A percentile compares a stretch with the other conserved stretches of the same genome.
Conservation (phyloP, 2,888 invertebrate genomes). For the Morpho deidamia region DNA sequence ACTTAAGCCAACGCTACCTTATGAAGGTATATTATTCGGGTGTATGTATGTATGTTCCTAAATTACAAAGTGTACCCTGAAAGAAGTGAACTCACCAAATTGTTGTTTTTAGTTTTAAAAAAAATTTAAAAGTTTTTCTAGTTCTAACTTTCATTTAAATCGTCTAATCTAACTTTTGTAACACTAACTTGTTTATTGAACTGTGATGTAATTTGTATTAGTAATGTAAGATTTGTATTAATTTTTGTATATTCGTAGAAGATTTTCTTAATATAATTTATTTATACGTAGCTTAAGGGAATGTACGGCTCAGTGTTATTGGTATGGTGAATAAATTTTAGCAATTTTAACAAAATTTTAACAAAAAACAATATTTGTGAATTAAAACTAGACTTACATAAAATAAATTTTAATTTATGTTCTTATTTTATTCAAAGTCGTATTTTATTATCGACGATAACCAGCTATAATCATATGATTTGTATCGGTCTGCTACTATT, state of each 20-base stretch:
- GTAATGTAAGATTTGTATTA: constrained; percentile 71
- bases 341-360: constrained; percentile 13
- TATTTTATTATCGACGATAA: too few species aligned
- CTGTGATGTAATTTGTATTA: constrained; percentile 79
- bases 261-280: constrained; percentile 74
- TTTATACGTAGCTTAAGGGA: constrained; percentile 63
- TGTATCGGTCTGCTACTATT: too few species aligned
- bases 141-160: constrained; percentile 51
- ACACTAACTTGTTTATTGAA: constrained; percentile 74
- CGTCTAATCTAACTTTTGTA: constrained; percentile 60
- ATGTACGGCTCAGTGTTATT: constrained; percentile 44
- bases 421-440: too few species aligned
- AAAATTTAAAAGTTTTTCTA: constrained; percentile 45
- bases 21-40: constrained; percentile 45
- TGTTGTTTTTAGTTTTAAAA: constrained; percentile 47
- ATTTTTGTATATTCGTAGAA: constrained; percentile 76
- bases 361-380: neutral
- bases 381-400: too few species aligned
- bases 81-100: constrained; percentile 61
- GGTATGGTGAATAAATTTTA: constrained; percentile 40
- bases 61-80: constrained; percentile 54
- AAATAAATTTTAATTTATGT: too few species aligned
- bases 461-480: too few species aligned
- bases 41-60: constrained; percentile 62
- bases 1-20: constrained; percentile 44